Percentiles rank a stretch among this genome's conserved stretches.
Evolutionary conservation across 1,140 invertebrate species (phyloP).

Genomic region (Homalodisca vitripennis): DNA sequence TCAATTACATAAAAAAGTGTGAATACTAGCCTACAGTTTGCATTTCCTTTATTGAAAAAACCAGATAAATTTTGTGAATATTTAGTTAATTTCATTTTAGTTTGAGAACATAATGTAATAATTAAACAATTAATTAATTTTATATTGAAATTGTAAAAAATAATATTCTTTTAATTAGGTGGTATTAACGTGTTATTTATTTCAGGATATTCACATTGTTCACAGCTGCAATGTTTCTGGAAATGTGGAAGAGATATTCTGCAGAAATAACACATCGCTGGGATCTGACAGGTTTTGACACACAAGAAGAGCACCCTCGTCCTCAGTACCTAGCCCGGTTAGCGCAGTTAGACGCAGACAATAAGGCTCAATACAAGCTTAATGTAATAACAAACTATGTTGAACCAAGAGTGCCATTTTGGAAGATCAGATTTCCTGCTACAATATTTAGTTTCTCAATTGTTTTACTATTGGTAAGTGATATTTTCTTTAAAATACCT

Average conservation of each 20-base stretch:
- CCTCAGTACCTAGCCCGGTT: constrained; percentile 76
- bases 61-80: no score
- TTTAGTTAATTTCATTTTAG: no score
- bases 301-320: constrained; percentile 83
- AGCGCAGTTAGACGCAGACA: constrained; percentile 59
- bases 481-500: no score
- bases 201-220: no score
- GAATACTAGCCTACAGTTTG: no score
- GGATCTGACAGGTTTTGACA: constrained; percentile 86
- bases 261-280: constrained; percentile 88
- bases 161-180: no score
- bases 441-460: constrained; percentile 82
- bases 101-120: no score
- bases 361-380: constrained; percentile 46
- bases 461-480: constrained; percentile 70
- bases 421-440: constrained; percentile 81
- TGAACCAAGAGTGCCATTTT: constrained; percentile 86
- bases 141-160: no score
- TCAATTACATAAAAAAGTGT: no score
- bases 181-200: no score
- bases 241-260: constrained; percentile 94
- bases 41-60: no score
- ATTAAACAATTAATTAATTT: no score
- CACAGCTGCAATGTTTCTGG: constrained; percentile 82
- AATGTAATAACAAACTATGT: constrained; percentile 74